These are phyloP conservation scores for Pelochelys cantorii DNA, from an alignment of 2,797 vertebrate genomes.

Conservation along the genomic window DNA sequence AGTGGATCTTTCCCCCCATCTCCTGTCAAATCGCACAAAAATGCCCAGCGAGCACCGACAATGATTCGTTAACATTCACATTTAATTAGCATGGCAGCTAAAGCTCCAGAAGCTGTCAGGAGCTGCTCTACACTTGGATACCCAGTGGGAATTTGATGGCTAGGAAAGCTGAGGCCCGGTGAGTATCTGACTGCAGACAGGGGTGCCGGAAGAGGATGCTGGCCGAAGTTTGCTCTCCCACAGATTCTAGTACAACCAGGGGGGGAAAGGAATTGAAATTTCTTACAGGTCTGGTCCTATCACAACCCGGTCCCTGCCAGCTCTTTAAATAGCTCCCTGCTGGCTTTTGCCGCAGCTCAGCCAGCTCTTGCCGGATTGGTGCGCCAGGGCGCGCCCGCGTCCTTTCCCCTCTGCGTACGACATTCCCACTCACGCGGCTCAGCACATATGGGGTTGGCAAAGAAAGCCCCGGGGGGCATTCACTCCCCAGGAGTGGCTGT, in stretches of 20 bases:
- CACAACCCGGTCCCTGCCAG: too few relatives aligned
- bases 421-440: background rate
- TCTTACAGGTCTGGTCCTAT: too few relatives aligned
- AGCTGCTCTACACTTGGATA: background rate
- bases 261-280: too few relatives aligned
- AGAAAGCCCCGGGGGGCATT: accelerated
- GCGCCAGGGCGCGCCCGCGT: too few relatives aligned
- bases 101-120: background rate
- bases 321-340: too few relatives aligned
- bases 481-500: accelerated
- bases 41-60: background rate
- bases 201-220: too few relatives aligned
- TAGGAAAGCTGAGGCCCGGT: background rate
- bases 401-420: too few relatives aligned
- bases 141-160: background rate
- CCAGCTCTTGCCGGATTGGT: too few relatives aligned
- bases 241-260: too few relatives aligned
- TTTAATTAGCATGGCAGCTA: background rate
- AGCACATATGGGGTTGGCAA: background rate
- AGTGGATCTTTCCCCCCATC: background rate
- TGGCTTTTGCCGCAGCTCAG: too few relatives aligned
- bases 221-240: too few relatives aligned
- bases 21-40: background rate
- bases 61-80: background rate
- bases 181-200: too few relatives aligned